Evolutionary conservation across 2,113 vertebrate genomes (phyloP).

Genomic region (Sula dactylatra): DNA sequence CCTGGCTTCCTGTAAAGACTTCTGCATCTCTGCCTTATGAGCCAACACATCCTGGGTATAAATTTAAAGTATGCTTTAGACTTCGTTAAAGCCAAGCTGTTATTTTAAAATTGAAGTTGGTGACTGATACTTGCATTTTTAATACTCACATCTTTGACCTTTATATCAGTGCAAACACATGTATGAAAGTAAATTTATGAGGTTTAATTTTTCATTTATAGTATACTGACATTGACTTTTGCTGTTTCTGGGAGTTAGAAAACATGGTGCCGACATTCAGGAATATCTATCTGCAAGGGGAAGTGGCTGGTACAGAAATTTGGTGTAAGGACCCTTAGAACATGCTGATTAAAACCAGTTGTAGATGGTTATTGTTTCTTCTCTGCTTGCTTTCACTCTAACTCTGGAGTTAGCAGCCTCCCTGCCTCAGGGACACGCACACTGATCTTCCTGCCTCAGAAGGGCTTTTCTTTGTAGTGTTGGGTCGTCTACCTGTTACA

Average conservation of each 20-base stretch:
- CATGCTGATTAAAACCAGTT: accelerated
- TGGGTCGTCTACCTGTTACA: background rate
- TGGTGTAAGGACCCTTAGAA: background rate
- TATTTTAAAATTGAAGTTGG: background rate
- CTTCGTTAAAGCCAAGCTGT: background rate
- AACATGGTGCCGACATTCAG: background rate
- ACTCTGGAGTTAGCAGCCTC: background rate
- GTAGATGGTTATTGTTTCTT: background rate
- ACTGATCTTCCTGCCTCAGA: background rate
- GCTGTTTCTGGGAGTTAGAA: background rate
- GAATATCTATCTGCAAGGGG: background rate
- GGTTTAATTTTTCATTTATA: background rate
- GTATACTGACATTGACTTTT: background rate
- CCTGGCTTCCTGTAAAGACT: background rate
- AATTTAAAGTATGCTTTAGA: background rate
- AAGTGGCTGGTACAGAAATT: background rate
- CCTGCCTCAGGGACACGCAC: accelerated
- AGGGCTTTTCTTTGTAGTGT: background rate
- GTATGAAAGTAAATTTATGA: background rate
- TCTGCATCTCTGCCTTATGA: background rate
- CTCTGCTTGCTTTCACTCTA: background rate
- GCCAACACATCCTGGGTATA: background rate
- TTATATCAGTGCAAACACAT: background rate
- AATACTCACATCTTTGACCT: background rate
- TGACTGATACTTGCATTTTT: background rate